Evolutionary conservation across 2,888 invertebrate species (phyloP).

Genomic region (Barypeithes pellucidus): DNA sequence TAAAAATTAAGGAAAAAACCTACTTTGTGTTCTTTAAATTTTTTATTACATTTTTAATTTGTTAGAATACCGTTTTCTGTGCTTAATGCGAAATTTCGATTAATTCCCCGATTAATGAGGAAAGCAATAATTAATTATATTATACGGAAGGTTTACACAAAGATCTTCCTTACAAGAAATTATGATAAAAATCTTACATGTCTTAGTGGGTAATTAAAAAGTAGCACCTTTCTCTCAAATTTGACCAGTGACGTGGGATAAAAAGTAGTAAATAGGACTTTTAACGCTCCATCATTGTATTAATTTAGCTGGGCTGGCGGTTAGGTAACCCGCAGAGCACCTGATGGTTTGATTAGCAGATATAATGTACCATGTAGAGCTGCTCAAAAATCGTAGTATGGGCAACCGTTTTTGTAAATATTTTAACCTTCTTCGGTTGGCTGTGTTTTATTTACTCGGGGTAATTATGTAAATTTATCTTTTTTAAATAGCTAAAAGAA

Average conservation of each 20-base stretch:
- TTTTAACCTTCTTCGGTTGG: too few relatives aligned
- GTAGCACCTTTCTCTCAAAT: constrained; percentile 54
- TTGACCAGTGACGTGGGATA: constrained; percentile 51
- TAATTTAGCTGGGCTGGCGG: constrained; percentile 65
- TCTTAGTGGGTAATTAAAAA: constrained; percentile 49
- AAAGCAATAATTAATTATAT: constrained; percentile 2
- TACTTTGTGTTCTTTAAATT: too few relatives aligned
- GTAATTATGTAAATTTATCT: too few relatives aligned
- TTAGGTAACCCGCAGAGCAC: constrained; percentile 50
- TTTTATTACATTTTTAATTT: too few relatives aligned
- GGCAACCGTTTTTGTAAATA: too few relatives aligned
- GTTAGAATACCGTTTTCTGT: too few relatives aligned
- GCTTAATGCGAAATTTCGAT: too few relatives aligned
- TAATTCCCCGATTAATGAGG: background rate
- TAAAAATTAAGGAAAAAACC: too few relatives aligned
- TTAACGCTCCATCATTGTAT: constrained; percentile 68
- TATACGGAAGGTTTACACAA: too few relatives aligned
- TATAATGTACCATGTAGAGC: constrained; percentile 53
- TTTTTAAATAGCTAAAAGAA: too few relatives aligned
- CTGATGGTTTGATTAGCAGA: constrained; percentile 54
- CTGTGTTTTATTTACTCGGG: too few relatives aligned
- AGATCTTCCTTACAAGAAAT: constrained; percentile 14
- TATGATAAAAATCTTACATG: constrained; percentile 4
- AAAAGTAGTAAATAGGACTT: constrained; percentile 55
- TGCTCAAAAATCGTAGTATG: constrained; percentile 40